Conservation (phyloP, 2,888 invertebrate genomes). For the Mermis nigrescens region DNA sequence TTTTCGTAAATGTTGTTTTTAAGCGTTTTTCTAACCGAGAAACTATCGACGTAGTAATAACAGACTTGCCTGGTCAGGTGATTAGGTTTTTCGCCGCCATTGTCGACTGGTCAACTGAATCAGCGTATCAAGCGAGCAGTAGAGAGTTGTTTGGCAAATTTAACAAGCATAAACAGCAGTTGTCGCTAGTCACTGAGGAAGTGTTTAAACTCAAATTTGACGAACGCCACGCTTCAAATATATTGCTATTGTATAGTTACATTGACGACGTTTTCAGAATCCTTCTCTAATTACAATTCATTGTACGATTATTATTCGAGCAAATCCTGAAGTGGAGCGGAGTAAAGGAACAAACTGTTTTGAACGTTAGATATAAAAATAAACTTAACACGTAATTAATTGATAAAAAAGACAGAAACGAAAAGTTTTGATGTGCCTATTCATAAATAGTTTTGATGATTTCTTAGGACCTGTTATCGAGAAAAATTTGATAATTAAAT, state of each 20-base stretch:
- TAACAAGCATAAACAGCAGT: conserved; percentile 4
- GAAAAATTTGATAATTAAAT: too few species aligned
- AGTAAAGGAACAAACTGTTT: too few species aligned
- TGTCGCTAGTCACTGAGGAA: background rate
- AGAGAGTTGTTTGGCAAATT: background rate
- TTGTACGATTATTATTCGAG: too few species aligned
- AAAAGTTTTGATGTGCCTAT: too few species aligned
- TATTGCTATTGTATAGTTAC: background rate
- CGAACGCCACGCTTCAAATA: too few species aligned
- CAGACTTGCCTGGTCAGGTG: conserved; percentile 1
- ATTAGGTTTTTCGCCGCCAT: background rate
- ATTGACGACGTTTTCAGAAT: background rate
- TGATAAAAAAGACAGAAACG: too few species aligned
- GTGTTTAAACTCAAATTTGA: background rate
- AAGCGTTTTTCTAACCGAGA: conserved; percentile 5
- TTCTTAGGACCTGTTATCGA: too few species aligned
- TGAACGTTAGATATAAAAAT: too few species aligned
- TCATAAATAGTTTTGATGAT: too few species aligned
- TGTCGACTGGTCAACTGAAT: background rate
- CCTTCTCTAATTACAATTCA: background rate
- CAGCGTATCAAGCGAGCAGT: background rate
- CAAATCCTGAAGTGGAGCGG: too few species aligned
- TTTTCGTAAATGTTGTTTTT: background rate
- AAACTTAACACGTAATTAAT: too few species aligned
- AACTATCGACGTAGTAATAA: background rate